Base-by-base conservation (phyloP, 2,797 vertebrate species). In the Phataginus tetradactyla region DNA sequence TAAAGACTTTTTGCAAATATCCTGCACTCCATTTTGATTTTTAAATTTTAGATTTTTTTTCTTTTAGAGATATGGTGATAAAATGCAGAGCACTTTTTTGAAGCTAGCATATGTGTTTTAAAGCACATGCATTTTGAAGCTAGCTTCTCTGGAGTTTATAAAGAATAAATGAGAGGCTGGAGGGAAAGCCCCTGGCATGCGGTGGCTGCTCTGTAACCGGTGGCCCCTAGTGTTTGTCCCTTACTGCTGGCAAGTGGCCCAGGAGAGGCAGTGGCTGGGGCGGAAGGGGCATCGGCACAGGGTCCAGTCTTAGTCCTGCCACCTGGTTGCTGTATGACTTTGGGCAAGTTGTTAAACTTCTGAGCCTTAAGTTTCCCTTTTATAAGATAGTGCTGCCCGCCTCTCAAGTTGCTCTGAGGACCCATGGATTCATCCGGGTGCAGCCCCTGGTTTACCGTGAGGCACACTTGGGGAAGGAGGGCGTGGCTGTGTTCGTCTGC, bases 351-450 rank as follows among this genome's bases (percentile, higher is more conserved):
- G 45, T 27, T 29, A 10, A 32, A 71, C 20, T 15, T 83, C 77
- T 27, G 25, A 74, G 14, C 37, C 3, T 0, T 51, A 10, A 34
- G 4, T 21, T 63, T 57, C 90, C 34, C 49, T 69, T 57, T 32
- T 15, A 55, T 10, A 55, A 68, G 32, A 12, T 1, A 10, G 20
- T 25, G 11, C 1, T 17, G 2, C 23, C 37, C 15, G 0, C 13
- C 61, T 29, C 37, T n/a, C 0, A 0, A 49, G 80, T 86, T 14
- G 4, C 86, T 20, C 4, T 21, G 27, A 72, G 15, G 42, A 14
- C 3, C 2, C 37, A 1, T 1, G 3, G 51, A 4, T 37, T 27
- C 34, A 1, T 17, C 5, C 1, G 4, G 29, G 34, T 32, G 10
- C 37, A 77, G 29, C 61, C 34, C 0, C 79, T 25, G 39, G 64